phyloP scores from a whole-genome alignment of 2,113 vertebrate genomes.

The Actenoides lindsayi region DNA sequence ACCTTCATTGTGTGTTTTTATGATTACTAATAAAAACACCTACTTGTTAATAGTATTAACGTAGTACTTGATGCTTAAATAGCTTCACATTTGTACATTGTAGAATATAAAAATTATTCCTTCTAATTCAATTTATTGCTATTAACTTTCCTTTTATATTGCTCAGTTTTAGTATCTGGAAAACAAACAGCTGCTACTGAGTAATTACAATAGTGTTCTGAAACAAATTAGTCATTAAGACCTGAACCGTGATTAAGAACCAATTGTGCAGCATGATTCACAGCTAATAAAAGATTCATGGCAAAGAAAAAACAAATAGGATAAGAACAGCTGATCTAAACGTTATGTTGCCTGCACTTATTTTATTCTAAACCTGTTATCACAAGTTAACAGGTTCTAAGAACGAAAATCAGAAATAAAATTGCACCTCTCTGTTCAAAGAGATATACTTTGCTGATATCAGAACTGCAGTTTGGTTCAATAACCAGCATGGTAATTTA shows the following conservation, averaged over 20 bases:
- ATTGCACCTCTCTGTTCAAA: neutral
- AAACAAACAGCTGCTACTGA: conserved; percentile 50
- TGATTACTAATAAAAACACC: neutral
- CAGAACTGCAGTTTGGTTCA: neutral
- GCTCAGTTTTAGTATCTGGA: neutral
- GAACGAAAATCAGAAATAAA: neutral
- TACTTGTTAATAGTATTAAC: neutral
- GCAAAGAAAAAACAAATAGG: neutral
- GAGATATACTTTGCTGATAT: neutral
- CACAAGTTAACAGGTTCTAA: neutral
- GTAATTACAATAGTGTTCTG: conserved; percentile 42
- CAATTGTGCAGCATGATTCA: neutral
- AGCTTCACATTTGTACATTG: neutral
- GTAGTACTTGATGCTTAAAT: neutral
- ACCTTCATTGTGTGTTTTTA: neutral
- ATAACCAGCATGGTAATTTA: neutral
- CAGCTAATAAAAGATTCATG: conserved; percentile 4
- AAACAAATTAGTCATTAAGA: conserved; percentile 61
- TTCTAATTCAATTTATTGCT: neutral
- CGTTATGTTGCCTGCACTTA: neutral
- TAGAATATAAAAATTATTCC: neutral
- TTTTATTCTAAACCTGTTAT: neutral
- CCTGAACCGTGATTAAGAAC: conserved; percentile 32
- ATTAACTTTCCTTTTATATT: neutral
- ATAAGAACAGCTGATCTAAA: neutral